Evolutionary conservation across 2,888 invertebrate genomes (phyloP).

Genomic region (Melanotus villosus): DNA sequence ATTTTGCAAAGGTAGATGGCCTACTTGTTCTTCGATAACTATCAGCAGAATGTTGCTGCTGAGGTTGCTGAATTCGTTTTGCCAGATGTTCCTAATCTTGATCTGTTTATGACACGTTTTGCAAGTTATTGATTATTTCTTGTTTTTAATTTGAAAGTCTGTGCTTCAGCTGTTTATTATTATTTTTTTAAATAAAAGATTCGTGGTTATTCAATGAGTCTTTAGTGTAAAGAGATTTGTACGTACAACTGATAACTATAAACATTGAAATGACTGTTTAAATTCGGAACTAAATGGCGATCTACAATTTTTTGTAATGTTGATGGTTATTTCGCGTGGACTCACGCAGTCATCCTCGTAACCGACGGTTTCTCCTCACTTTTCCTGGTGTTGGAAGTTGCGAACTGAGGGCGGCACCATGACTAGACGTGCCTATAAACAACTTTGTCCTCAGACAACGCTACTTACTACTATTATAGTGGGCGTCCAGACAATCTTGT

Average conservation of each 20-base stretch:
- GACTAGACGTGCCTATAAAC: constrained; percentile 18
- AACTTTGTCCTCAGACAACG: constrained; percentile 13
- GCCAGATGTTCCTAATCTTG: too few relatives aligned
- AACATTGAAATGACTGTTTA: too few relatives aligned
- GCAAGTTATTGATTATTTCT: too few relatives aligned
- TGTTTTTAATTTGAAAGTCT: too few relatives aligned
- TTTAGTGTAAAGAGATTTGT: too few relatives aligned
- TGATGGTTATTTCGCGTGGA: background rate
- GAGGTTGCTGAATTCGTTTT: background rate
- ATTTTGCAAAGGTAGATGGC: constrained; percentile 41
- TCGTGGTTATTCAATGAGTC: too few relatives aligned
- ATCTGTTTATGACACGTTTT: too few relatives aligned
- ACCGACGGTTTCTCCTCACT: constrained; percentile 27
- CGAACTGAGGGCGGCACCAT: constrained; percentile 55
- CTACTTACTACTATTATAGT: constrained; percentile 27
- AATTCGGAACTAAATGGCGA: background rate
- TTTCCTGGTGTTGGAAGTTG: constrained; percentile 46
- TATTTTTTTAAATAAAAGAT: too few relatives aligned
- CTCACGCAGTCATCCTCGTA: constrained; percentile 7
- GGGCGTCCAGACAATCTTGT: constrained; percentile 35
- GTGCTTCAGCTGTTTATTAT: too few relatives aligned
- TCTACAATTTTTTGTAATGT: background rate
- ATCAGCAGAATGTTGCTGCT: background rate
- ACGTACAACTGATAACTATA: too few relatives aligned
- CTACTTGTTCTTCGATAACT: constrained; percentile 8